phyloP scores from a whole-genome alignment of 2,797 vertebrate genomes.

The Sphenopsis melanotis region DNA sequence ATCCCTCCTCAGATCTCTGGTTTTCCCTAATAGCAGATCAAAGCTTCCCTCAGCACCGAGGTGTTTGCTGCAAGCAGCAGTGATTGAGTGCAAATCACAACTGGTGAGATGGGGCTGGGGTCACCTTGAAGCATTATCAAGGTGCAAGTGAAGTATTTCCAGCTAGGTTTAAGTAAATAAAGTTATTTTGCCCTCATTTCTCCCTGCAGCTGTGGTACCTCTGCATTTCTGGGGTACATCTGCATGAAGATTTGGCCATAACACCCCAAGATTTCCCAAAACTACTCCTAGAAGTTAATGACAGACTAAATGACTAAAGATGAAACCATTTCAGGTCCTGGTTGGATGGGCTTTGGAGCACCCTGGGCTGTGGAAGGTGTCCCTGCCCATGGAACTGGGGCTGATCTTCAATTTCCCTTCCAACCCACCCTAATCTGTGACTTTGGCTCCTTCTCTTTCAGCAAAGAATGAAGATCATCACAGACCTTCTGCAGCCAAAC shows the following conservation, averaged over 20 bases:
- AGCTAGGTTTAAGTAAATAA: not conserved
- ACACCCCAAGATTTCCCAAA: not conserved
- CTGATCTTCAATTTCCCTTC: not conserved
- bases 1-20: not conserved
- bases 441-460: not conserved
- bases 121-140: not conserved
- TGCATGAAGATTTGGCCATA: not conserved
- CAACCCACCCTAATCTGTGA: not conserved
- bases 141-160: not conserved
- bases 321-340: not conserved
- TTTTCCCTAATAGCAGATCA: not conserved
- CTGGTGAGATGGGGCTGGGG: rapidly evolving
- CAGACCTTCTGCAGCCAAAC: not conserved
- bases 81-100: not conserved
- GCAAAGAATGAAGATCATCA: not conserved
- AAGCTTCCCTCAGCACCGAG: not conserved
- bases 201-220: not conserved
- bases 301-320: rapidly evolving
- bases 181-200: not conserved
- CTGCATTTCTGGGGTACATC: not conserved
- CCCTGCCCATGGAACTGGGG: not conserved
- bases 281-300: not conserved
- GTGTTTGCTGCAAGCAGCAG: not conserved
- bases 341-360: not conserved
- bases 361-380: not conserved